Evolutionary conservation across 1,140 invertebrate genomes (phyloP), one percentile per base, ranked within the genome.

Genomic region (Palaemon carinicauda): DNA sequence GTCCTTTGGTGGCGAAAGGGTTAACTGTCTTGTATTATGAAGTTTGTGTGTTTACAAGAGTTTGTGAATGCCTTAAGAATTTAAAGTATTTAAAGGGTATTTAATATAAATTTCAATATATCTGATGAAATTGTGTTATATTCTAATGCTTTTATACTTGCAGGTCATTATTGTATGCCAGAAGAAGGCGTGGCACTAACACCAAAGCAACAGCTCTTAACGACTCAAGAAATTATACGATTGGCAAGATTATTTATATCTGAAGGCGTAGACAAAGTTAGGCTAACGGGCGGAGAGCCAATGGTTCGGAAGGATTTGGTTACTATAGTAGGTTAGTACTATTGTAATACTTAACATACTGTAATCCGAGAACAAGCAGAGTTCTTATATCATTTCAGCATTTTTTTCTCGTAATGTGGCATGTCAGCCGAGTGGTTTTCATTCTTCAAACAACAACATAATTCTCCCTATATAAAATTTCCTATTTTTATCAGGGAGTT

Each of bases 241-340:
- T 90, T 99, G 69, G 95, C 96, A 7, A 92, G 93, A 88, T 92
- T 99, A 86, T 99, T 99, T 93, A 96, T 98, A 3, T 92, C 94
- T 77, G 93, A 97, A 91, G 98, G 98, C 41, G 95, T 99, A 3
- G 93, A 93, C 84, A 99, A 99, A 94, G 95, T 99, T 90, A 93
- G 98, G 60, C 92, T 99, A 50, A 99, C 98, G 1, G 98, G 98
- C 74, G 98, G 98, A 31, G 98, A 99, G 92, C 98, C 98, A 21
- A 96, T 98, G 15, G 94, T 99, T 29, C 92, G 98, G 56, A 94
- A 94, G 90, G 97, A 99, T 92, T 92, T 99, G 87, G 92, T 95
- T 1, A 93, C 96, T 80, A 96, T 98, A 80, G 93, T 98, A 89
- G 93, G 96, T 96, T 92, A 93, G 91, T 87, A 79, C 33, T 90